Evolutionary conservation across 2,797 vertebrate species (phyloP).

Genomic region (Crotalus adamanteus): DNA sequence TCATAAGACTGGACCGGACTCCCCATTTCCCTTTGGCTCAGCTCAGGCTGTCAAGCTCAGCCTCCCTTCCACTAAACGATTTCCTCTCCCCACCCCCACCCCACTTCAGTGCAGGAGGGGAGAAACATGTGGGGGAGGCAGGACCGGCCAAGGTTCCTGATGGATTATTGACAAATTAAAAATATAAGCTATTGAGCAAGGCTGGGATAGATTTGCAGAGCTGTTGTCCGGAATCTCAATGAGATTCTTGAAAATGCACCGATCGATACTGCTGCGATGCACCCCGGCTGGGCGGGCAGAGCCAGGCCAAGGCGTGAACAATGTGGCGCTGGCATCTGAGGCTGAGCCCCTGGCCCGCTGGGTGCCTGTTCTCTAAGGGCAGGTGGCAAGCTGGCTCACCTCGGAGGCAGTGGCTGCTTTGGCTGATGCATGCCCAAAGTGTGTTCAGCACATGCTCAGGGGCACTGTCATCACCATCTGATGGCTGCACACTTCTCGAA

Average conservation of each 20-base stretch:
- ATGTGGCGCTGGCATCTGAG: conserved; percentile 49
- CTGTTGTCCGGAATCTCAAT: conserved; percentile 87
- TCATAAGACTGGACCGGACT: conserved; percentile 33
- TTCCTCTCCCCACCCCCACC: conserved; percentile 46
- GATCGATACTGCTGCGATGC: conserved; percentile 87
- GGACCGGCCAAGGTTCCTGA: conserved; percentile 60
- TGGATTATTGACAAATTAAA: conserved; percentile 83
- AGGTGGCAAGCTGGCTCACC: background rate
- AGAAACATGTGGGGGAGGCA: conserved; percentile 34
- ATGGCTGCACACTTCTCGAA: background rate
- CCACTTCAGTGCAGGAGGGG: conserved; percentile 25
- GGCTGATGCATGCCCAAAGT: too few species aligned
- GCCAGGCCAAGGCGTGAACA: conserved; percentile 73
- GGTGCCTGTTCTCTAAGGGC: background rate
- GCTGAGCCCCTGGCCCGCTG: background rate
- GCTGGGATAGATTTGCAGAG: conserved; percentile 82
- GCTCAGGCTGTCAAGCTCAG: conserved; percentile 66
- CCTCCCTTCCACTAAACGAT: conserved; percentile 60
- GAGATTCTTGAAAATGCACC: conserved; percentile 79
- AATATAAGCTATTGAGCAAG: conserved; percentile 84
- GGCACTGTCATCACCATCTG: too few species aligned
- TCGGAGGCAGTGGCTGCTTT: background rate
- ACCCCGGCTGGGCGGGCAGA: conserved; percentile 70
- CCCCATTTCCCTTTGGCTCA: conserved; percentile 60
- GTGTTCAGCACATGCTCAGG: background rate